These are phyloP conservation scores for Parelbella ahira DNA, from an alignment of 2,888 invertebrate species.

Conservation along the genomic window DNA sequence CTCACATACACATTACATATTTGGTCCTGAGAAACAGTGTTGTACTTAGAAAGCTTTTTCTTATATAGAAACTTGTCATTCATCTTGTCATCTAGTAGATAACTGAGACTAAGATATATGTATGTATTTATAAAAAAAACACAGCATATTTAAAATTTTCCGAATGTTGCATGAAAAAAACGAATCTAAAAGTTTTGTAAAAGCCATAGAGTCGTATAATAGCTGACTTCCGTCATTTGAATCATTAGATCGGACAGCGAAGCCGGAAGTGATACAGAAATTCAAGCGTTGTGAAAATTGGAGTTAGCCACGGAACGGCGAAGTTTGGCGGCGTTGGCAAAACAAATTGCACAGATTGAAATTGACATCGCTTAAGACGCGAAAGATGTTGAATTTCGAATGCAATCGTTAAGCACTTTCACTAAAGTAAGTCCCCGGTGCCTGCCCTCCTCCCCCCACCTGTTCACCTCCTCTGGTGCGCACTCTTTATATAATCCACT, in stretches of 20 bases:
- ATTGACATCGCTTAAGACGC: constrained; percentile 47
- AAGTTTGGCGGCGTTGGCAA: constrained; percentile 27
- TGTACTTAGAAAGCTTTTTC: too few relatives aligned
- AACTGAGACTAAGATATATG: too few relatives aligned
- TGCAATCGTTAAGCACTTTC: constrained; percentile 61
- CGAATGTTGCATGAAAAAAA: too few relatives aligned
- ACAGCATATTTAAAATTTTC: too few relatives aligned
- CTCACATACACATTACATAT: too few relatives aligned
- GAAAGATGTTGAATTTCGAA: constrained; percentile 55
- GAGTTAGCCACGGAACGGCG: constrained; percentile 25
- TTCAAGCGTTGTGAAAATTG: constrained; percentile 25
- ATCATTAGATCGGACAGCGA: constrained; percentile 16
- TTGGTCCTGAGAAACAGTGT: too few relatives aligned
- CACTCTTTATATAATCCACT: constrained; percentile 19
- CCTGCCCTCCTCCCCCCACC: constrained; percentile 1
- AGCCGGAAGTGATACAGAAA: constrained; percentile 23
- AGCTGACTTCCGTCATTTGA: constrained; percentile 15
- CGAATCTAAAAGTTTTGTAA: too few relatives aligned
- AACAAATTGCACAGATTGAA: constrained; percentile 44
- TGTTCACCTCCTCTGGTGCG: too few relatives aligned
- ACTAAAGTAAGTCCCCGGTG: constrained; percentile 36
- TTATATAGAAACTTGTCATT: too few relatives aligned
- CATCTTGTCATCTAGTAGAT: too few relatives aligned
- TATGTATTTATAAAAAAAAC: too few relatives aligned
- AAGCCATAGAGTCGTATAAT: constrained; percentile 13